Conservation (phyloP, 2,113 vertebrate species). For the Colinus virginianus region DNA sequence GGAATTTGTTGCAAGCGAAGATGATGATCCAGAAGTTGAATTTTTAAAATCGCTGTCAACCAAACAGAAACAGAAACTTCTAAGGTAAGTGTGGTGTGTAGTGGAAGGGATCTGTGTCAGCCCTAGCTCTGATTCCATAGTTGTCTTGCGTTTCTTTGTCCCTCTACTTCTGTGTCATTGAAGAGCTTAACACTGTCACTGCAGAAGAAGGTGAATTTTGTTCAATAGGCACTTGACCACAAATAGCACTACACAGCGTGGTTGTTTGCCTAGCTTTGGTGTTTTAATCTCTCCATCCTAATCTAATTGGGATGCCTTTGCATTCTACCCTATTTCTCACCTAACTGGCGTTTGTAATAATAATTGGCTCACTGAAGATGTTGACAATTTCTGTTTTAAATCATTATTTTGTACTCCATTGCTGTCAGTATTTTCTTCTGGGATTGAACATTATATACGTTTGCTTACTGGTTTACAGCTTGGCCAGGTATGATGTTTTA, state of each 20-base stretch:
- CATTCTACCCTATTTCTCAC: not conserved
- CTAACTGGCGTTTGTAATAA: not conserved
- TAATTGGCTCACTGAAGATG: not conserved
- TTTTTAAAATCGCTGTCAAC: slow-evolving; percentile 96
- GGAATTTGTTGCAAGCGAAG: slow-evolving; percentile 95
- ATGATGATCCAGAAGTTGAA: slow-evolving; percentile 96
- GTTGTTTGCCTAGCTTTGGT: not conserved
- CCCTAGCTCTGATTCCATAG: not conserved
- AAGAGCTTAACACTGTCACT: not conserved
- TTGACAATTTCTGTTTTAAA: not conserved
- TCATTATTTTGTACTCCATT: not conserved
- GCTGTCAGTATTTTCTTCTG: not conserved
- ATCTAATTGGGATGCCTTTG: not conserved
- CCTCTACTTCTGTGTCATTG: not conserved
- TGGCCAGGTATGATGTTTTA: not conserved
- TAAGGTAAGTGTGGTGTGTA: slow-evolving; percentile 81
- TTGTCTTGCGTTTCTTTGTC: not conserved
- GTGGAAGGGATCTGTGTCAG: not conserved
- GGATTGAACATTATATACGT: not conserved
- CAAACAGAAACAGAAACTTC: slow-evolving; percentile 96
- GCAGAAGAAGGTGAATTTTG: not conserved
- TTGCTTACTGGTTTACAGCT: not conserved
- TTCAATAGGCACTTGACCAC: not conserved
- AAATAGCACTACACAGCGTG: not conserved
- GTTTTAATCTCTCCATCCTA: not conserved